Percentiles rank a stretch among this genome's conserved stretches.
phyloP scores from a whole-genome alignment of 2,888 invertebrate species.

The Drosophila imparisetae region DNA sequence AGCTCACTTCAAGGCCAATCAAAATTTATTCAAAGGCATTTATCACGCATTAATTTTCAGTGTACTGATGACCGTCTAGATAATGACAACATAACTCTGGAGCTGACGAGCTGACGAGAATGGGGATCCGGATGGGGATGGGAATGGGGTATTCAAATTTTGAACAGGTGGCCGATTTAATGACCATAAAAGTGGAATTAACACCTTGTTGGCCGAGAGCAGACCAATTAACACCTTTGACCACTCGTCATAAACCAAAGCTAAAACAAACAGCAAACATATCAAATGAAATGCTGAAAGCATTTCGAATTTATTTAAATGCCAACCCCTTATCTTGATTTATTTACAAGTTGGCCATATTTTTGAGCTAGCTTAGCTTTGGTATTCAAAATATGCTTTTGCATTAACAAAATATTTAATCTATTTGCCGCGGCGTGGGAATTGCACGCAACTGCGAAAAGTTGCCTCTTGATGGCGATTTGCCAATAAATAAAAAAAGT shows the following conservation, averaged over 20 bases:
- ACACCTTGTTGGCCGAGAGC: conserved; percentile 72
- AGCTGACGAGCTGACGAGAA: conserved; percentile 14
- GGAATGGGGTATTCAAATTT: conserved; percentile 40
- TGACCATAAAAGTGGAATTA: conserved; percentile 77
- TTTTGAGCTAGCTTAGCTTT: neutral
- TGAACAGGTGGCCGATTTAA: conserved; percentile 66
- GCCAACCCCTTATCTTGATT: neutral
- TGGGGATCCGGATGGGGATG: neutral
- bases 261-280: conserved; percentile 25
- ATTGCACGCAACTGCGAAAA: conserved; percentile 2
- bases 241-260: conserved; percentile 57
- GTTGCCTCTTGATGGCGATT: conserved; percentile 11
- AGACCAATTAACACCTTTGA: conserved; percentile 79
- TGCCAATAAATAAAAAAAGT: conserved; percentile 31
- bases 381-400: neutral
- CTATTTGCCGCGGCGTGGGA: conserved; percentile 28
- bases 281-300: conserved; percentile 30
- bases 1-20: conserved; percentile 15
- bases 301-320: conserved; percentile 7
- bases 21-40: conserved; percentile 53
- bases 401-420: neutral
- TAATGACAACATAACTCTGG: conserved; percentile 66
- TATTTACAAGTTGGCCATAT: neutral
- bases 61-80: neutral
- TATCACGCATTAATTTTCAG: conserved; percentile 37